Conservation (phyloP, 2,797 vertebrate species). For the Hozukius guyotensis region DNA sequence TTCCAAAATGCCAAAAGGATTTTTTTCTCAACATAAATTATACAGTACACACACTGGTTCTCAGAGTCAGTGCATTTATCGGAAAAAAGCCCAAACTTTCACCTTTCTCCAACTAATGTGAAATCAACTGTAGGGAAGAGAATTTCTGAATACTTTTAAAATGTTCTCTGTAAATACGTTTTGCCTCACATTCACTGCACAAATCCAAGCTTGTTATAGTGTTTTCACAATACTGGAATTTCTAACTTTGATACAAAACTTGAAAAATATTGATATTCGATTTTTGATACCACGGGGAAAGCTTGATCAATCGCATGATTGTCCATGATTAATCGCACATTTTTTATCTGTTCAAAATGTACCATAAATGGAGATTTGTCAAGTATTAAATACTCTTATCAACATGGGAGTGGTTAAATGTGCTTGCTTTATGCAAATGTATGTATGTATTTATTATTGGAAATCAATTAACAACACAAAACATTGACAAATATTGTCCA, state of each 20-base stretch:
- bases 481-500: too few species aligned
- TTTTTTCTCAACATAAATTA: not conserved
- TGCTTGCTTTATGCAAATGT: too few species aligned
- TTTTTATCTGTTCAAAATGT: not conserved
- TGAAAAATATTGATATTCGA: not conserved
- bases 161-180: not conserved
- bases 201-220: not conserved
- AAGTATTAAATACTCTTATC: not conserved
- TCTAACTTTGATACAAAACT: not conserved
- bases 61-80: not conserved
- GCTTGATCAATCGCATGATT: too few species aligned
- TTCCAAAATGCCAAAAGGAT: not conserved
- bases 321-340: not conserved
- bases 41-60: not conserved
- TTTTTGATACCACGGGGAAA: not conserved
- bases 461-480: too few species aligned
- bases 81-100: not conserved
- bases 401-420: not conserved
- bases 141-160: not conserved
- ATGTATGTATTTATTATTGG: too few species aligned
- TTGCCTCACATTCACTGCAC: not conserved
- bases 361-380: not conserved
- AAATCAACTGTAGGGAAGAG: not conserved
- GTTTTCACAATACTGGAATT: not conserved
- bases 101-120: not conserved